These are phyloP conservation scores for Malurus cyaneus DNA, from an alignment of 2,113 vertebrate species.

Conservation along the genomic window DNA sequence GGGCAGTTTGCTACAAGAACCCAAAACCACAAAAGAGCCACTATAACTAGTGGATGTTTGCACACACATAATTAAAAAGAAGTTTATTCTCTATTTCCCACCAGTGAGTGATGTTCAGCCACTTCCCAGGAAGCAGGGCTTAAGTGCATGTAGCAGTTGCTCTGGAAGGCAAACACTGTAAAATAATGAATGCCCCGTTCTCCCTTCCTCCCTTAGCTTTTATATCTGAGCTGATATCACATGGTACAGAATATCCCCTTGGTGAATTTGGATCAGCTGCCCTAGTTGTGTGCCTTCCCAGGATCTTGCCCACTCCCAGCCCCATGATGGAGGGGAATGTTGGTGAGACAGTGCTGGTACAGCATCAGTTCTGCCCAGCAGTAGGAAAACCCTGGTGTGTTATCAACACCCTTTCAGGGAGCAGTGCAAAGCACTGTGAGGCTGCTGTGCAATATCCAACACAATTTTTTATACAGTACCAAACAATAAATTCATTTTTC, in stretches of 20 bases:
- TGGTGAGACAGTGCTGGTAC: background rate
- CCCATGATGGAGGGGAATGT: background rate
- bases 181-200: background rate
- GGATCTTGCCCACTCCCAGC: background rate
- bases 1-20: background rate
- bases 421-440: background rate
- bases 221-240: background rate
- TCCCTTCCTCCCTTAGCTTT: background rate
- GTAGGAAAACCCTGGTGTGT: background rate
- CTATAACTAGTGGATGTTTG: background rate
- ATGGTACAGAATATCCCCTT: background rate
- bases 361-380: background rate
- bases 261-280: background rate
- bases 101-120: background rate
- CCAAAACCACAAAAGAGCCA: background rate
- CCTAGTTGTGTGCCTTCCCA: background rate
- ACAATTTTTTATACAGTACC: background rate
- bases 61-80: background rate
- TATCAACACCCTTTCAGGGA: background rate
- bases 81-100: background rate
- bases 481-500: background rate
- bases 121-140: rapidly evolving
- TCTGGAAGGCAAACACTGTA: background rate
- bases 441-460: background rate
- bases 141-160: background rate